Percentiles rank a stretch among this genome's conserved stretches.
phyloP scores from a whole-genome alignment of 2,888 invertebrate genomes.

The Parasteatoda lunata region DNA sequence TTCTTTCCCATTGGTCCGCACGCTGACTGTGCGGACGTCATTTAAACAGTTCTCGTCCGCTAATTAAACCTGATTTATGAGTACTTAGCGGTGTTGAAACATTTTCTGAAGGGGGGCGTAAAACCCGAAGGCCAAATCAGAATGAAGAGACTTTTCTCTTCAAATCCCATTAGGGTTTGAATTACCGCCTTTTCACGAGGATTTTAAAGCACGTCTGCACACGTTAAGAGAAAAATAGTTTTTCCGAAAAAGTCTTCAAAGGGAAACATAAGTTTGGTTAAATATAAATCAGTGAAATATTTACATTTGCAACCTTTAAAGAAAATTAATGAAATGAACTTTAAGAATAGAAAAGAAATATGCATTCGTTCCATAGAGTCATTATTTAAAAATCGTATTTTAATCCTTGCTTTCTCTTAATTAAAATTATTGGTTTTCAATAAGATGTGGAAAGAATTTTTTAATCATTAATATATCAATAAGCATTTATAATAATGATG shows the following conservation, averaged over 20 bases:
- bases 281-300: too few relatives aligned
- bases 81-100: conserved; percentile 53
- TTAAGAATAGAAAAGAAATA: too few relatives aligned
- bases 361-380: too few relatives aligned
- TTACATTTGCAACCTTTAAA: too few relatives aligned
- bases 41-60: conserved; percentile 37
- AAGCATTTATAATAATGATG: too few relatives aligned
- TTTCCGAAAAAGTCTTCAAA: neutral
- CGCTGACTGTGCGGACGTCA: conserved; percentile 19
- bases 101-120: conserved; percentile 3
- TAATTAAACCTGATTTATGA: conserved; percentile 63
- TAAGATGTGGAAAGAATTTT: too few relatives aligned
- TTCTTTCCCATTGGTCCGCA: conserved; percentile 40
- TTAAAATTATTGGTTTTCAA: too few relatives aligned
- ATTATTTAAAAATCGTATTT: too few relatives aligned
- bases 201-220: neutral
- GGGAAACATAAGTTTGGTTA: neutral
- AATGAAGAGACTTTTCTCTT: conserved; percentile 5
- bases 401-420: too few relatives aligned
- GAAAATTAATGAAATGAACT: too few relatives aligned
- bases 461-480: too few relatives aligned
- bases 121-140: conserved; percentile 12
- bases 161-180: neutral
- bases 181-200: neutral
- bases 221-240: neutral